A percentile compares a stretch with the other conserved stretches of the same genome.
phyloP scores from a whole-genome alignment of 2,797 vertebrate species.

The Cyclura pinguis region DNA sequence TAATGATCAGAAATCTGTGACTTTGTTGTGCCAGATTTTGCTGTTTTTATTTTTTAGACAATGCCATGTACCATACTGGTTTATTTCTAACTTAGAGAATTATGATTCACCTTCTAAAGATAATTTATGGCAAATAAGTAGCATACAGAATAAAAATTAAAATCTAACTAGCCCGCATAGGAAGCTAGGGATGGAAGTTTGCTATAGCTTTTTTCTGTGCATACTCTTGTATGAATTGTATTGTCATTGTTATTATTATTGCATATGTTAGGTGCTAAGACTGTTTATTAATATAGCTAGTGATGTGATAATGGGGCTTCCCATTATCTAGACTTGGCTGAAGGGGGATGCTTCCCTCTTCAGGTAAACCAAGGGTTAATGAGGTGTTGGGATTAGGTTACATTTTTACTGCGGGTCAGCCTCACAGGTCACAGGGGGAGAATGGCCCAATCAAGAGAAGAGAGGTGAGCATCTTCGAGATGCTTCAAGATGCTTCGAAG shows the following conservation, averaged over 20 bases:
- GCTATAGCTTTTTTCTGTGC: neutral
- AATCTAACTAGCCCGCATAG: neutral
- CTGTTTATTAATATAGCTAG: neutral
- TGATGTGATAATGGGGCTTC: no score
- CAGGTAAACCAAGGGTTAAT: no score
- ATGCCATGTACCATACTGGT: neutral
- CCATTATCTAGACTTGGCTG: no score
- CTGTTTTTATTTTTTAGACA: neutral
- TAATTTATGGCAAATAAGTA: neutral
- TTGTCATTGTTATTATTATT: neutral
- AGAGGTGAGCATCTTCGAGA: no score
- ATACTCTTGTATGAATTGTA: neutral
- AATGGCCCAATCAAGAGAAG: no score
- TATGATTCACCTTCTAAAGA: conserved; percentile 27
- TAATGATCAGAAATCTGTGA: conserved; percentile 31
- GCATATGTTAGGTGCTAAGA: neutral
- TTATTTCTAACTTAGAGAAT: conserved; percentile 29
- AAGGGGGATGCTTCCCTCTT: no score
- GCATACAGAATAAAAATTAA: neutral
- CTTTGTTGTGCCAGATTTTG: neutral
- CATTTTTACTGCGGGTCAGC: no score
- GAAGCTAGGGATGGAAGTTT: neutral
- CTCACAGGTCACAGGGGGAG: no score
- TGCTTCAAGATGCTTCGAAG: no score
- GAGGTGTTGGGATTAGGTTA: no score